Conservation (phyloP, 2,797 vertebrate genomes). For the Cryptoprocta ferox region DNA sequence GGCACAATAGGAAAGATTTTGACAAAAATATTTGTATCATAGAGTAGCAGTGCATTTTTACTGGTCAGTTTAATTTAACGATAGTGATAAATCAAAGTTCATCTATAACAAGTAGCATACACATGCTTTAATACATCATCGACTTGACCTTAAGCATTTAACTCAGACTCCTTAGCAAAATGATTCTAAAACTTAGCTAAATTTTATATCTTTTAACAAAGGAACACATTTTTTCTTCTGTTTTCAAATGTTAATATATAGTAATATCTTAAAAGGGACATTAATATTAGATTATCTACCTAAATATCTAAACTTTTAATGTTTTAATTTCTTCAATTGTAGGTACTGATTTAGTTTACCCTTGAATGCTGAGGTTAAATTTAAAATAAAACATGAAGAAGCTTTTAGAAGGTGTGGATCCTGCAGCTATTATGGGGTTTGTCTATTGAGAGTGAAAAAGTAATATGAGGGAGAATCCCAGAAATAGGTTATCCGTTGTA, state of each 20-base stretch:
- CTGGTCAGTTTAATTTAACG: constrained; percentile 1
- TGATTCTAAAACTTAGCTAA: not conserved
- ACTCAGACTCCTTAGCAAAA: not conserved
- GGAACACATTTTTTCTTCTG: not conserved
- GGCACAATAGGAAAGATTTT: not conserved
- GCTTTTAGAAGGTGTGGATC: not conserved
- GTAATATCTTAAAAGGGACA: not conserved
- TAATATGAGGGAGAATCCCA: not conserved
- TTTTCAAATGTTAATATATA: not conserved
- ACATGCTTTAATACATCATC: not conserved
- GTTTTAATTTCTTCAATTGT: not conserved
- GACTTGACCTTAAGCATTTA: not conserved
- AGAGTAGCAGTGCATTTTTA: not conserved
- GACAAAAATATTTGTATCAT: not conserved
- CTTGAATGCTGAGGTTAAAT: not conserved
- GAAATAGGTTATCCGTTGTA: not conserved
- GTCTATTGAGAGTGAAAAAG: not conserved
- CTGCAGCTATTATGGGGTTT: not conserved
- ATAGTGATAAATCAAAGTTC: not conserved
- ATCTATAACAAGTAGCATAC: not conserved
- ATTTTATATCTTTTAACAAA: not conserved
- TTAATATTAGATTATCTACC: not conserved
- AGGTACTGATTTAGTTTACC: not conserved
- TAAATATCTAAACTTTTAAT: not conserved
- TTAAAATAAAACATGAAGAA: not conserved